phyloP scores from a whole-genome alignment of 2,797 vertebrate species.

The Lacerta agilis region DNA sequence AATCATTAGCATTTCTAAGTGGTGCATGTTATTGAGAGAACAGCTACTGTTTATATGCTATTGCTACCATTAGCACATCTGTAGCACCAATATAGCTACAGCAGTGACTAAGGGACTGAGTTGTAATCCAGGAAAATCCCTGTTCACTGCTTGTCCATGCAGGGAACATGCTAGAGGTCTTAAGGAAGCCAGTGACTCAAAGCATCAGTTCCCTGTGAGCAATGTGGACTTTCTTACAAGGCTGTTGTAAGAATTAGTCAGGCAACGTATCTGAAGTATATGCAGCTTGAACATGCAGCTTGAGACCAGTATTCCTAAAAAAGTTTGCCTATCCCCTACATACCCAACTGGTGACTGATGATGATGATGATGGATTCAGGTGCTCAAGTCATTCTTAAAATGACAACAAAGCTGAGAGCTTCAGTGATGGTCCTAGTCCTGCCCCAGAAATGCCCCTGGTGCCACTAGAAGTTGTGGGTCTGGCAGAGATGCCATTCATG shows the following conservation, averaged over 20 bases:
- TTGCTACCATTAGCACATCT: neutral
- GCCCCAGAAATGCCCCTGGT: neutral
- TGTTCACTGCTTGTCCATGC: neutral
- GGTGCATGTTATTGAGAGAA: neutral
- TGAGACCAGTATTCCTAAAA: too few relatives aligned
- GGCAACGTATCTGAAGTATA: neutral
- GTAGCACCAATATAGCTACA: neutral
- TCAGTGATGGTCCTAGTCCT: neutral
- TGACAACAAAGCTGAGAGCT: too few relatives aligned
- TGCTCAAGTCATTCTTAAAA: too few relatives aligned
- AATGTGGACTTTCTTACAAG: neutral
- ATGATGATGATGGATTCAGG: too few relatives aligned
- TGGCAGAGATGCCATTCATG: accelerated
- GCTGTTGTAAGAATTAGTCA: neutral
- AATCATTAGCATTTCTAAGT: too few relatives aligned
- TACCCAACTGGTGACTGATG: too few relatives aligned
- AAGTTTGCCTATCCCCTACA: too few relatives aligned
- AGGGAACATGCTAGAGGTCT: neutral
- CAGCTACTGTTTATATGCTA: too few relatives aligned
- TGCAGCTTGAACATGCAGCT: too few relatives aligned
- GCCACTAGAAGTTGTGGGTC: neutral
- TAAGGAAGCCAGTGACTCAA: neutral
- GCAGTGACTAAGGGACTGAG: neutral
- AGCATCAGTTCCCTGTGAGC: neutral
- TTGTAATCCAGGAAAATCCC: neutral